Base-by-base conservation (phyloP, 2,888 invertebrate genomes). In the Amphiduros pacificus region DNA sequence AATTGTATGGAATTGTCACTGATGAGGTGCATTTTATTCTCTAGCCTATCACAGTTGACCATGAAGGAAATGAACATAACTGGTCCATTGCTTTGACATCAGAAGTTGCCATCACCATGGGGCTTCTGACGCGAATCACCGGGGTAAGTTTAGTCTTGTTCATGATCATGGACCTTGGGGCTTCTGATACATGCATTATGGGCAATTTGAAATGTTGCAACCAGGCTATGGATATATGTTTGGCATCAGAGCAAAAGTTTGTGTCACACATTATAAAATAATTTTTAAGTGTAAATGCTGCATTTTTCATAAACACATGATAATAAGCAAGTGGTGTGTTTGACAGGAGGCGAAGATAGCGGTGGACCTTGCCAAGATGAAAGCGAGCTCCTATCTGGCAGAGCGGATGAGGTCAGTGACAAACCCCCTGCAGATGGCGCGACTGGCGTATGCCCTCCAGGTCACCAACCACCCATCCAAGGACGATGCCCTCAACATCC, bases 381-480 rank as follows among this genome's bases (percentile, higher is more conserved):
- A 63, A 20, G 81, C 74, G 0, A 71, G 74, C 0, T 68, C 72
- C 29, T 80, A 76, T 60, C 63, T 80, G 60, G 69, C 71, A 3
- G 44, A 52, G 2, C 63, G 72, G 36, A 55, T 72, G 0, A 40
- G 40, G n/a, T 65, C 66, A 55, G 74, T 78, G 2, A 60, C 64
- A 2, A 88, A 89, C 71, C 89, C 94, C 0, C 93, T 91, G 82
- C 91, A 94, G 77, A 87, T 93, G 40, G 91, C 95, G 3, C 89
- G 96, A 48, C 91, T 92, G 0, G 90, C 95, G 0, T 93, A 95
- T 81, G 94, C 96, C 3, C 85, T 97, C 60, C 59, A 64, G 24
- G 60, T 52, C n/a, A 31, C 63, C 20, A 26, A 27, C 2, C 61
- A 71, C 55, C 57, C 40, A 20, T 52, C 56, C 36, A 63, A 55